Conservation (phyloP, 2,797 vertebrate genomes). For the Spheniscus humboldti region DNA sequence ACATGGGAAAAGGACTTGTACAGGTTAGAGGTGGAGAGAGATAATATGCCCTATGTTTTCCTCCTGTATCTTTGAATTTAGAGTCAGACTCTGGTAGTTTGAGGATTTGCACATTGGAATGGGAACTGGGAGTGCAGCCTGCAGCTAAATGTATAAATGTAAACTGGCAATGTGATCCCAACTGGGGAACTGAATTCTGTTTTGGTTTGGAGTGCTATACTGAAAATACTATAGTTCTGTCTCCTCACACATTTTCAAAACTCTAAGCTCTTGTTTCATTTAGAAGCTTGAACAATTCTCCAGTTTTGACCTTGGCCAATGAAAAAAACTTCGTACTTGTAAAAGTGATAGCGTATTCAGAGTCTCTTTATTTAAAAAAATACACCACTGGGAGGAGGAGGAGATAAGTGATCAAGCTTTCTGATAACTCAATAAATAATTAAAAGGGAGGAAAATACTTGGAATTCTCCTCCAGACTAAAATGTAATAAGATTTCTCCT, state of each 20-base stretch:
- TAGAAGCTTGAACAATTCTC: neutral
- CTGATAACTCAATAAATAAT: neutral
- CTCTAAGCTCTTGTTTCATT: neutral
- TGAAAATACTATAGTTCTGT: neutral
- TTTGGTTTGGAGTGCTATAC: neutral
- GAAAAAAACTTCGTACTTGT: rapidly evolving
- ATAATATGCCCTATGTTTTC: neutral
- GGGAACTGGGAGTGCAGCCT: neutral
- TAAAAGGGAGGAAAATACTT: neutral
- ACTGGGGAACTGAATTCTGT: neutral
- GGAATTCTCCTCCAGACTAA: neutral
- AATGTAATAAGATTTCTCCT: neutral
- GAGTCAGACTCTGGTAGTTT: neutral
- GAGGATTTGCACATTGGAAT: neutral
- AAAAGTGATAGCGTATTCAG: neutral
- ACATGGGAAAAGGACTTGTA: neutral
- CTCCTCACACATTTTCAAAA: neutral
- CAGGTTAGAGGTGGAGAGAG: neutral
- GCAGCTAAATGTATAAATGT: neutral
- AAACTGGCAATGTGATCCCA: neutral
- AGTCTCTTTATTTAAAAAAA: neutral
- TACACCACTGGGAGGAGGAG: neutral
- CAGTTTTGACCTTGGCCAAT: neutral
- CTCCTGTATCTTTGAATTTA: neutral
- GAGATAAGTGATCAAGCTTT: neutral